phyloP scores from a whole-genome alignment of 2,888 invertebrate genomes.

The Malachius bipustulatus region DNA sequence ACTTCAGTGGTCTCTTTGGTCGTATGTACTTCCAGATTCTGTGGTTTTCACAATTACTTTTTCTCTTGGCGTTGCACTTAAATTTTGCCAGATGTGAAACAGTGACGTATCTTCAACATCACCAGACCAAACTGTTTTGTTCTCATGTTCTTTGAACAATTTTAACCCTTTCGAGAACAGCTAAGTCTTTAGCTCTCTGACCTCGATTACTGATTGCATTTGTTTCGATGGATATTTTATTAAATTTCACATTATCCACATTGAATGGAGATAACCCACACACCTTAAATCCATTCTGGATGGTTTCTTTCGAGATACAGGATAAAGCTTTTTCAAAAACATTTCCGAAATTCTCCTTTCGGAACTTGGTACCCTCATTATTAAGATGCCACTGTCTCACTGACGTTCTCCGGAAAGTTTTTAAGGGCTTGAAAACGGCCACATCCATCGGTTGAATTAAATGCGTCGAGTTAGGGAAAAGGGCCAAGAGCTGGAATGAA shows the following conservation, averaged over 20 bases:
- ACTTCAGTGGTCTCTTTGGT: no score
- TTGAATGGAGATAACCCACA: constrained; percentile 1
- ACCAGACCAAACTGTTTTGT: constrained; percentile 1
- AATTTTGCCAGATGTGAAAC: no score
- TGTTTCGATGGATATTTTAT: constrained; percentile 1
- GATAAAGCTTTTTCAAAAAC: not conserved
- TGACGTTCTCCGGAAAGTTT: not conserved
- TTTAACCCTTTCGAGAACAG: constrained; percentile 3
- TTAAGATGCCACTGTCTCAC: constrained; percentile 2
- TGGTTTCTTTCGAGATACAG: constrained; percentile 1
- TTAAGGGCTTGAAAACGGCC: constrained; percentile 1
- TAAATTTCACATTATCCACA: not conserved
- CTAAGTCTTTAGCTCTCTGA: no score
- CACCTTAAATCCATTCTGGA: not conserved
- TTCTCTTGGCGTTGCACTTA: no score
- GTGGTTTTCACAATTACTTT: no score
- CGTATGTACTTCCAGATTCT: no score
- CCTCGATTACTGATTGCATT: no score
- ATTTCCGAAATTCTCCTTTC: constrained; percentile 1
- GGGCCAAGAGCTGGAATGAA: no score
- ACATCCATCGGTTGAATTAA: constrained; percentile 1
- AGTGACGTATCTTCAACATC: no score
- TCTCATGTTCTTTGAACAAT: not conserved
- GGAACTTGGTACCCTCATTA: not conserved
- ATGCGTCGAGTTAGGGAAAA: constrained; percentile 1